Evolutionary conservation across 2,113 vertebrate genomes (phyloP).

Genomic region (Neopipo cinnamomea): DNA sequence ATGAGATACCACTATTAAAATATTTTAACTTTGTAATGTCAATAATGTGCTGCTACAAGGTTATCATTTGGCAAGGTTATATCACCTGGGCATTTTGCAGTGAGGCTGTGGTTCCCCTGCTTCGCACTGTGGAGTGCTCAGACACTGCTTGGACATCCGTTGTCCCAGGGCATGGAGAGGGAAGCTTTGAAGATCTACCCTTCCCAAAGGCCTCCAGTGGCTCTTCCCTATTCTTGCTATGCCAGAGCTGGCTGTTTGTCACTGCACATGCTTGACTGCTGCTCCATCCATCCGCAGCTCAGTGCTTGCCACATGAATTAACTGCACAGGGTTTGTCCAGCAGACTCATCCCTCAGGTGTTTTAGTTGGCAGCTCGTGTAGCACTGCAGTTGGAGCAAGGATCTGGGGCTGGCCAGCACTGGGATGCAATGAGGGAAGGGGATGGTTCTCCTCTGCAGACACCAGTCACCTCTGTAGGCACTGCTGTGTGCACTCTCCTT

Average conservation of each 20-base stretch:
- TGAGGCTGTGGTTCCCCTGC: not conserved
- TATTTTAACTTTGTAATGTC: not conserved
- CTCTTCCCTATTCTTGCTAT: not conserved
- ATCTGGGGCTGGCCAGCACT: rapidly evolving
- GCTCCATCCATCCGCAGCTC: not conserved
- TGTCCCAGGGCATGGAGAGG: not conserved
- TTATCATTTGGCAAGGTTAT: not conserved
- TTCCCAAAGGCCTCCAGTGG: not conserved
- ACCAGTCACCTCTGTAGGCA: not conserved
- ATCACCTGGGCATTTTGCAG: not conserved
- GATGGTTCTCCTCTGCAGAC: not conserved
- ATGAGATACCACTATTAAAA: not conserved
- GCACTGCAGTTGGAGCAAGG: not conserved
- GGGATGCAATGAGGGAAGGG: not conserved
- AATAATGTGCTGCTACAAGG: not conserved
- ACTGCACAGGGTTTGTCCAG: not conserved
- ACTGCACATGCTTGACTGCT: not conserved
- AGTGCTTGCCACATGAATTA: rapidly evolving
- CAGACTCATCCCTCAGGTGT: not conserved
- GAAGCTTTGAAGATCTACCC: not conserved
- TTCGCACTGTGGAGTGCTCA: not conserved
- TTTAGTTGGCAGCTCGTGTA: not conserved
- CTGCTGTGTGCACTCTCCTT: not conserved
- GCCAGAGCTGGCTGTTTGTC: not conserved
- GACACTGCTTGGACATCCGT: not conserved